Base-by-base conservation (phyloP, 2,888 invertebrate genomes). In the Cybosia mesomella region DNA sequence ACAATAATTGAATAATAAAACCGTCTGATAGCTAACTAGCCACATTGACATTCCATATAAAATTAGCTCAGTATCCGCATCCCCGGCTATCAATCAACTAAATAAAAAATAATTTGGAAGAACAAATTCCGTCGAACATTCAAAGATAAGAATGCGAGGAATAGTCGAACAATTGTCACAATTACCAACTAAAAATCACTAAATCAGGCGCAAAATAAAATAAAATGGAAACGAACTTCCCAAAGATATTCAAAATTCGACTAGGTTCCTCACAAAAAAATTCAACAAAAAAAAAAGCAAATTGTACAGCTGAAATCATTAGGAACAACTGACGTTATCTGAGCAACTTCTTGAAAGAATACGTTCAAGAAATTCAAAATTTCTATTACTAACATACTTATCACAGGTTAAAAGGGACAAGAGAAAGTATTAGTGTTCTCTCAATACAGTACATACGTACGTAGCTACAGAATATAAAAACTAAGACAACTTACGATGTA, bases 1-100 rank as follows among this genome's bases (percentile, higher is more conserved):
- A 93, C 90, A 94, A 95, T 94, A 95, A 94, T 92, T 94, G 94
- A 90, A 94, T 93, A 94, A 94, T 94, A 94, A 95, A 95, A 94
- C 93, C 84, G 85, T 81, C 85, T 86, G 75, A 81, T 68, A 78
- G 82, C 77, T 76, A 83, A 83, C 83, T 83, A 82, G 74, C 79
- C 85, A 68, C 83, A 75, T 72, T 75, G 71, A 74, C 49, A 49
- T 49, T 80, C 77, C 68, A 73, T 82, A 73, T 74, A 76, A 82
- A 87, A 86, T 82, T 80, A 84, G 83, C 85, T 87, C 88, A 86
- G 87, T 87, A 85, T 84, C 79, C 71, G 66, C 69, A 70, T 72
- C 57, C 53, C 65, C 64, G 63, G 64, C 63, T 69, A 78, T 64
- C 66, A 74, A 78, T 64, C 66, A 74, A 75, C 55, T 71, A 75